phyloP scores from a whole-genome alignment of 2,113 vertebrate genomes.

The Mugil cephalus region DNA sequence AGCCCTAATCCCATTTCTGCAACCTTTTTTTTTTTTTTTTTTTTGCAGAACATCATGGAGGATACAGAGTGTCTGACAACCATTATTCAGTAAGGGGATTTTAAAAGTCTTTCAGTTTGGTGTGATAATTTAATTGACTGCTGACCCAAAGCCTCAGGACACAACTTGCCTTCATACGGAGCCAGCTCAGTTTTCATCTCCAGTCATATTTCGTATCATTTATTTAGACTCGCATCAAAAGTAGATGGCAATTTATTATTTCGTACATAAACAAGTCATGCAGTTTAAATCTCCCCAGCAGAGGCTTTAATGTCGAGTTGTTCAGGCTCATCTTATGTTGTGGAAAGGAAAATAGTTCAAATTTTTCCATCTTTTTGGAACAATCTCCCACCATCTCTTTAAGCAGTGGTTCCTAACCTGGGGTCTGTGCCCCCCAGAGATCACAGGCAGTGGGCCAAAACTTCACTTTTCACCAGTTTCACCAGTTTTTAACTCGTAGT shows the following conservation, averaged over 20 bases:
- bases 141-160: conserved; percentile 79
- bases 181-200: conserved; percentile 53
- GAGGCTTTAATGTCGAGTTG: not conserved
- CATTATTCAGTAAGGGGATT: conserved; percentile 79
- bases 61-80: conserved; percentile 74
- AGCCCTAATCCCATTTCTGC: conserved; percentile 78
- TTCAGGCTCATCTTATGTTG: not conserved
- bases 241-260: conserved; percentile 16
- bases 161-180: conserved; percentile 51
- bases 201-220: conserved; percentile 28
- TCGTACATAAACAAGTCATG: conserved; percentile 41
- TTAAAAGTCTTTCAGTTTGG: conserved; percentile 73
- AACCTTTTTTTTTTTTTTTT: conserved; percentile 60
- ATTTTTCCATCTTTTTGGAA: too few species aligned
- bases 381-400: too few species aligned
- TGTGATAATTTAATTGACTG: conserved; percentile 82
- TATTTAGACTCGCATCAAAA: conserved; percentile 28
- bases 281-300: conserved; percentile 4
- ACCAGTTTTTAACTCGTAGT: too few species aligned
- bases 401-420: too few species aligned
- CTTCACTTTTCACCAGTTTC: too few species aligned
- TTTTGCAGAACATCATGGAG: conserved; percentile 71
- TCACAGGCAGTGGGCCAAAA: too few species aligned
- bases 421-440: too few species aligned
- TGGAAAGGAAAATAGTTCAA: not conserved